phyloP scores from a whole-genome alignment of 2,797 vertebrate genomes.

The Pantherophis vulpinus region DNA sequence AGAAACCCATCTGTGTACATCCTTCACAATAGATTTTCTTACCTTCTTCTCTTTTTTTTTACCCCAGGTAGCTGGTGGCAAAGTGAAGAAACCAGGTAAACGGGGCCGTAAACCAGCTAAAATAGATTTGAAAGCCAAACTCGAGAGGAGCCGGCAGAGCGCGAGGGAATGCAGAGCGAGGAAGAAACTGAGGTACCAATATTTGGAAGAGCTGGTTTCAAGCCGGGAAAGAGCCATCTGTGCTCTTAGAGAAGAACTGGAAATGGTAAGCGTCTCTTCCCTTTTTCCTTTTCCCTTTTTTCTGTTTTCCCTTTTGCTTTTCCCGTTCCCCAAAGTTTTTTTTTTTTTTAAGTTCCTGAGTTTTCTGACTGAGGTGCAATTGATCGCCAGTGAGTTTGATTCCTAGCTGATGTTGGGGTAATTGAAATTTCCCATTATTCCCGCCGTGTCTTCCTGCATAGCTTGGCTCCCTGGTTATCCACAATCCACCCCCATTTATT shows the following conservation, averaged over 20 bases:
- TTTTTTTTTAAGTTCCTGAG: neutral
- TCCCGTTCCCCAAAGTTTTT: neutral
- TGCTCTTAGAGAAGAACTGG: neutral
- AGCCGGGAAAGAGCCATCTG: constrained; percentile 95
- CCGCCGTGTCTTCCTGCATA: neutral
- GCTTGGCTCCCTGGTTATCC: neutral
- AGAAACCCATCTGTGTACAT: neutral
- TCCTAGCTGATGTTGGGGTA: neutral
- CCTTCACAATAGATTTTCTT: neutral
- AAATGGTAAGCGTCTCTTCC: constrained; percentile 69
- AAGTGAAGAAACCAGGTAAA: too few species aligned
- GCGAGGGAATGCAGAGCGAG: constrained; percentile 92
- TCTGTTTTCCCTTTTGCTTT: neutral
- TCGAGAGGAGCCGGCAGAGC: constrained; percentile 94
- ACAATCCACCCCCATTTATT: neutral
- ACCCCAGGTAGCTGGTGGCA: constrained; percentile 66
- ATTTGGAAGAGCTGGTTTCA: constrained; percentile 95
- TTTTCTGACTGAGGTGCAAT: neutral
- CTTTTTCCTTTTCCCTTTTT: too few species aligned
- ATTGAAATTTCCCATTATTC: neutral
- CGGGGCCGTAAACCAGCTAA: constrained; percentile 91
- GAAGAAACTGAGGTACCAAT: constrained; percentile 96
- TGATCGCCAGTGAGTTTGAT: neutral
- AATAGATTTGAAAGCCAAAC: constrained; percentile 96
- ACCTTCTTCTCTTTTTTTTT: constrained; percentile 15